Base-by-base conservation (phyloP, 2,113 vertebrate genomes). In the Theropithecus gelada region DNA sequence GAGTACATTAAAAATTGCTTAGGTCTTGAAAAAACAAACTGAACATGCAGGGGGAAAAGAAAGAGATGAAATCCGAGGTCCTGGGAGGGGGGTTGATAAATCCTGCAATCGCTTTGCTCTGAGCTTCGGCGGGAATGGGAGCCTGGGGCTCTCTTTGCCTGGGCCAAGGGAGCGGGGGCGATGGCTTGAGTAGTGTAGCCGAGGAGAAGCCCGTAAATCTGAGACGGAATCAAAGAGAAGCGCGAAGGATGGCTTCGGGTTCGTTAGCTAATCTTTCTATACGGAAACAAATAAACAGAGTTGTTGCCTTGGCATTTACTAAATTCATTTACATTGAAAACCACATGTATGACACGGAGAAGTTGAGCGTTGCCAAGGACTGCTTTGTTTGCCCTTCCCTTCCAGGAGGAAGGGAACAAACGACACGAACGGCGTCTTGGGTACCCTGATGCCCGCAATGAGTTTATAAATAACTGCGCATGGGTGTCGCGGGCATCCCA, bases 1-100 rank as follows among this genome's bases (percentile, higher is more conserved):
- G 97, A 99, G 99, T 98, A 98, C 98, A 98, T 98, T 98, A 98
- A 99, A 99, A 98, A 99, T 98, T 98, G 98, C 98, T 99, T 97
- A 98, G 98, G 98, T 98, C 98, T 97, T 98, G 97, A 98, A 97
- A 99, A 99, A 99, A 99, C 98, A 99, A 99, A 99, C 99, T 86
- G 96, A 98, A 98, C 97, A 96, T 95, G 98, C 97, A 97, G 96
- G 32, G 97, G 92, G 95, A 93, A 94, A 96, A 97, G 97, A 96
- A 96, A 94, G 88, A 96, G 97, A 96, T 86, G 97, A 98, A 98
- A 98, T 93, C 94, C 82, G 93, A 98, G 88, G 94, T 98, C 98
- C 52, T 48, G 48, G 76, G 93, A 87, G 93, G 82, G 82, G 30
- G 32, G 88, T 35, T 52, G 96, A 61, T 96, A 92, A 98, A 40